Conservation (phyloP, 2,113 vertebrate species). For the Istiophorus platypterus region DNA sequence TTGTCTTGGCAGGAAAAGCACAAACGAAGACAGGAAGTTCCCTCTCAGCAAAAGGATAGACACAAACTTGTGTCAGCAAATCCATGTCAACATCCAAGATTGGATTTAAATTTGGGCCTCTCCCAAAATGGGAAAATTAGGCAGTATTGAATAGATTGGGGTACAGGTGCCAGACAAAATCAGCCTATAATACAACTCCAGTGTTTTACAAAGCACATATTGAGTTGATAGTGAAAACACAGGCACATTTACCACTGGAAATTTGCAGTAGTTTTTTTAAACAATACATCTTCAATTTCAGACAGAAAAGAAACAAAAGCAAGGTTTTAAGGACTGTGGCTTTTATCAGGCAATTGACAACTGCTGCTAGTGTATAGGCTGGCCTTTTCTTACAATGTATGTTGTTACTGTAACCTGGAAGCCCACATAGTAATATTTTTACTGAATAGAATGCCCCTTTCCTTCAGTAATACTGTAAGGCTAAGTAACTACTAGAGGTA, state of each 20-base stretch:
- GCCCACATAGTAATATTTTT: neutral
- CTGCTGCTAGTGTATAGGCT: too few species aligned
- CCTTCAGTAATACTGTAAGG: too few species aligned
- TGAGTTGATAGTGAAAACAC: too few species aligned
- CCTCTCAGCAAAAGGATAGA: constrained; percentile 59
- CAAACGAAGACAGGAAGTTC: constrained; percentile 56
- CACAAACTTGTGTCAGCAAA: constrained; percentile 50
- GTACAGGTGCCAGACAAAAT: neutral
- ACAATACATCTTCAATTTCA: neutral
- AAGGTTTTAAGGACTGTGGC: too few species aligned
- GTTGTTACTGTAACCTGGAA: too few species aligned
- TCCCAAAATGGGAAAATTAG: neutral
- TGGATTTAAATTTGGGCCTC: constrained; percentile 51
- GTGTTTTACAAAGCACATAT: too few species aligned
- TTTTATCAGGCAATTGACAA: too few species aligned
- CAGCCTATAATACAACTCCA: neutral
- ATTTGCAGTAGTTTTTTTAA: neutral
- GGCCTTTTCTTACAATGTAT: too few species aligned
- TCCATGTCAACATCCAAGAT: constrained; percentile 58
- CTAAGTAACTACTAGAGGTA: neutral
- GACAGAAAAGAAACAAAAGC: too few species aligned
- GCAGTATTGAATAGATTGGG: neutral
- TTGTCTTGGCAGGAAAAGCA: constrained; percentile 57
- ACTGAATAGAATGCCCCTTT: too few species aligned
- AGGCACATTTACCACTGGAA: neutral